Evolutionary conservation across 2,113 vertebrate genomes (phyloP).

Genomic region (Tetraodon nigroviridis): DNA sequence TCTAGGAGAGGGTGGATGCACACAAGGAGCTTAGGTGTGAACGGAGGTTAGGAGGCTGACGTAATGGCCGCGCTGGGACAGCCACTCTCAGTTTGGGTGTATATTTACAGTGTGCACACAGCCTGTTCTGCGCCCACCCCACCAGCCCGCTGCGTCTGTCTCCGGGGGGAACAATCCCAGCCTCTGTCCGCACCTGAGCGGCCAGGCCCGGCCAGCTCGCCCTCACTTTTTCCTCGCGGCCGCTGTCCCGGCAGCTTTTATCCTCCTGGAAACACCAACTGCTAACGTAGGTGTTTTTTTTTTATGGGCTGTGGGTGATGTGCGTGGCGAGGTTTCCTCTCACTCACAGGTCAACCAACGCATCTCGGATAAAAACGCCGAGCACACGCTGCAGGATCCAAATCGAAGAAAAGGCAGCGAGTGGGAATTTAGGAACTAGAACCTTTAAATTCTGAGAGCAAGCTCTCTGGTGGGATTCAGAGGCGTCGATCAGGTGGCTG

Average conservation of each 20-base stretch:
- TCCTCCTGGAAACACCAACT: constrained; percentile 57
- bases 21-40: constrained; percentile 52
- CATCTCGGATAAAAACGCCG: constrained; percentile 24
- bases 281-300: constrained; percentile 44
- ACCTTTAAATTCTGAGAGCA: not conserved
- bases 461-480: constrained; percentile 34
- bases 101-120: constrained; percentile 23
- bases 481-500: not conserved
- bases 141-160: constrained; percentile 6
- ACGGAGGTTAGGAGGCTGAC: constrained; percentile 46
- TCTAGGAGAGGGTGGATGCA: constrained; percentile 26
- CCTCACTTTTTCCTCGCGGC: constrained; percentile 26
- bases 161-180: constrained; percentile 48
- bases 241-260: constrained; percentile 34
- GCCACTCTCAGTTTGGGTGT: constrained; percentile 21
- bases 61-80: constrained; percentile 28
- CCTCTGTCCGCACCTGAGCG: constrained; percentile 61
- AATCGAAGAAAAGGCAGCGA: not conserved
- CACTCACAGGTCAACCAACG: constrained; percentile 55
- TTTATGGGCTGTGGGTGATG: constrained; percentile 42
- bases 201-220: constrained; percentile 15
- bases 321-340: constrained; percentile 12
- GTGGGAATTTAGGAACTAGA: not conserved
- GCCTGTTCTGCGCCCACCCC: constrained; percentile 2
- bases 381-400: constrained; percentile 34